These are phyloP conservation scores for Brachyhypopomus occidentalis DNA, from an alignment of 2,113 vertebrate genomes.

Conservation along the genomic window DNA sequence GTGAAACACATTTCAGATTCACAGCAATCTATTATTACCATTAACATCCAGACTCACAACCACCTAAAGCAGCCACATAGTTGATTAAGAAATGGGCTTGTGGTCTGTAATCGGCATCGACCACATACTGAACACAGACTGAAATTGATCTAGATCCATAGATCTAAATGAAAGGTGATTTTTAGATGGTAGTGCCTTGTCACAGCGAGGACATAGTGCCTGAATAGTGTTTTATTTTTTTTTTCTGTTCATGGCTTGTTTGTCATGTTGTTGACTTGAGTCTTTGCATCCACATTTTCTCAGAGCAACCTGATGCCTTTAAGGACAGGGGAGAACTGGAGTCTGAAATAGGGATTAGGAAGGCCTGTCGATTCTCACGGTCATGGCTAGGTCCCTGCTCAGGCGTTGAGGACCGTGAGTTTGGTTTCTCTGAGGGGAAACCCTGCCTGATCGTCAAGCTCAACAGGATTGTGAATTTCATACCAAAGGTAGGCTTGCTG, in stretches of 20 bases:
- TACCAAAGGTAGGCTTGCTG: conserved; percentile 79
- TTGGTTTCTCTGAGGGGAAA: conserved; percentile 85
- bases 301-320: conserved; percentile 71
- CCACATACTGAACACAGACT: too few relatives aligned
- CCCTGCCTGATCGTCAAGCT: conserved; percentile 93
- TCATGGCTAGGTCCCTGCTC: conserved; percentile 85
- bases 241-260: not conserved
- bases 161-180: not conserved
- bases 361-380: conserved; percentile 84
- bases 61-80: too few relatives aligned
- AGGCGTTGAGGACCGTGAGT: conserved; percentile 74
- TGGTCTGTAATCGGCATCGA: too few relatives aligned
- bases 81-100: too few relatives aligned
- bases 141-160: too few relatives aligned
- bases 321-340: conserved; percentile 81
- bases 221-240: not conserved
- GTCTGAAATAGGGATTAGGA: conserved; percentile 73
- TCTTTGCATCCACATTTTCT: not conserved
- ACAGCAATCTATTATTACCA: not conserved
- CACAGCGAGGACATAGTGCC: not conserved
- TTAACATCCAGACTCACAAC: not conserved
- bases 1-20: too few relatives aligned
- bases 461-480: conserved; percentile 91
- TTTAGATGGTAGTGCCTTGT: not conserved
- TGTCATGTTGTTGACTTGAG: not conserved